Evolutionary conservation across 2,888 invertebrate species (phyloP), one percentile per base, ranked within the genome.

Genomic region (Himalopsyche anomala): DNA sequence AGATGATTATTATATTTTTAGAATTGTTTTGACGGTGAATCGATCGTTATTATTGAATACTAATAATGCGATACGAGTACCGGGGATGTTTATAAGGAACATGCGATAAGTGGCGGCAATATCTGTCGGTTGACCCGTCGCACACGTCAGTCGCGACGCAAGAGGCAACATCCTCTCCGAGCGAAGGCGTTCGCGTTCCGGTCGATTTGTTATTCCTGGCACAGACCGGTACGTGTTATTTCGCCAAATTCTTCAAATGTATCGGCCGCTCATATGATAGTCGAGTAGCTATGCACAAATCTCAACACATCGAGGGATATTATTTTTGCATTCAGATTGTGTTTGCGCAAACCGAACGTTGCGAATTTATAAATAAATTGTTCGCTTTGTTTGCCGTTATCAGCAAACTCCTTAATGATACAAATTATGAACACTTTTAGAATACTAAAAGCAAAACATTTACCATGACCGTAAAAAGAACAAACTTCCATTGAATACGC

Each of bases 181-280:
- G 12, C 51, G 51, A 15, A 51, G 51, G 51, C 51, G 51, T 51
- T 51, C 51, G 74, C 74, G 74, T 74, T 79, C 45, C 40, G 80
- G 79, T 79, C 83, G 80, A 83, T 85, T 85, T 85, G 85, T 80
- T 82, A 85, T 85, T 82, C 85, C 62, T 83, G 82, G 82, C 85
- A 82, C 79, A 85, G 28, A 12, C 62, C 42, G 62, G 82, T 45
- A 83, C 83, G 83, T 83, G 83, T 42, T 83, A 69, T 83, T 83
- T 83, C 74, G 83, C 83, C 51, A 69, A 69, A 40, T 56, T 69
- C 83, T 42, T 83, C 74, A 74, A 74, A 74, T 74, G 74, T 74
- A 36, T 74, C 74, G 19, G 62, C 62, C 62, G 28, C n/a, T 28
- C 28, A 62, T 62, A 28, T 62, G 62, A 28, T 19, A 62, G 62